Percentiles rank a stretch among this genome's conserved stretches.
phyloP scores from a whole-genome alignment of 2,797 vertebrate genomes.

The Vultur gryphus region DNA sequence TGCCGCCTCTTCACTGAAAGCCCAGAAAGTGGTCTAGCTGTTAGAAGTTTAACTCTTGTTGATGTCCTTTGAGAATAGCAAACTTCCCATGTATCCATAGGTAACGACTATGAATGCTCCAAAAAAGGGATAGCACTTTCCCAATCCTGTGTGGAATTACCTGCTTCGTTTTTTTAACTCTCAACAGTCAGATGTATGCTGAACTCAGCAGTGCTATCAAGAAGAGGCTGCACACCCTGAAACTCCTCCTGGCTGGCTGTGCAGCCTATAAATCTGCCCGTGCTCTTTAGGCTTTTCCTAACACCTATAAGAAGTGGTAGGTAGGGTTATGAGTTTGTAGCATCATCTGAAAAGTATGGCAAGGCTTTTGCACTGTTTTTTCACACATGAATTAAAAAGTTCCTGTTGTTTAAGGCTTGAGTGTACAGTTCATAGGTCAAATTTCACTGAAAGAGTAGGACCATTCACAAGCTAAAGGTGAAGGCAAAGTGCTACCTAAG shows the following conservation, averaged over 20 bases:
- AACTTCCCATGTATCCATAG: neutral
- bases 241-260: neutral
- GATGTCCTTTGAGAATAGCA: neutral
- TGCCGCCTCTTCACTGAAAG: neutral
- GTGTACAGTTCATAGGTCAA: neutral
- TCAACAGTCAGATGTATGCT: neutral
- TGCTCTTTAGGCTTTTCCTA: neutral
- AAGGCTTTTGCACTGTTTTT: neutral
- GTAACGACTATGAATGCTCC: neutral
- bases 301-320: neutral
- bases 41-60: neutral
- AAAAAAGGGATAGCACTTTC: neutral
- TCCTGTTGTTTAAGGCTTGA: neutral
- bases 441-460: neutral
- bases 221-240: neutral
- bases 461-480: neutral
- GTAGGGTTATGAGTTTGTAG: neutral
- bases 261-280: neutral
- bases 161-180: neutral
- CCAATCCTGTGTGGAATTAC: neutral
- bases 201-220: neutral
- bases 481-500: neutral
- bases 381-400: neutral
- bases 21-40: neutral
- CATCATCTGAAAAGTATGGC: neutral